Base-by-base conservation (phyloP, 2,888 invertebrate genomes). In the Dione vanillae region DNA sequence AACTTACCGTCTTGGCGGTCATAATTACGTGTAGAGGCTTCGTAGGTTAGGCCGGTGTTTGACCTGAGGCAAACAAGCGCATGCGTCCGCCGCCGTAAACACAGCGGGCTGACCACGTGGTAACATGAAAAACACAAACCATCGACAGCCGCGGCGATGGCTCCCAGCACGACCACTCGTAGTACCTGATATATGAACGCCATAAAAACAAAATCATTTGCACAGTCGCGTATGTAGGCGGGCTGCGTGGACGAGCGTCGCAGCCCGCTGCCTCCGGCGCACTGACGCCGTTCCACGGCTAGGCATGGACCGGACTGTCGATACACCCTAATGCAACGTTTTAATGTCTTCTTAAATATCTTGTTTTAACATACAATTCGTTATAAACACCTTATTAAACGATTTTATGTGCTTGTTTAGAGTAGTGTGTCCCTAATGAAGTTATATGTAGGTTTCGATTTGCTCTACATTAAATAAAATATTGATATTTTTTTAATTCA, bases 131-230 rank as follows among this genome's bases (percentile, higher is more conserved):
- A 80, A 80, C 79, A 77, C 80, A 80, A 84, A 92, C 92, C 92
- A 85, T 87, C 88, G 85, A 86, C 87, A 82, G 90, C 90, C 79
- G 91, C 91, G 85, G 90, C 92, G 88, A 90, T 87, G 87, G 87
- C 92, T 85, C 89, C 92, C 91, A 92, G 84, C 89, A 91, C 88
- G 89, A 94, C 92, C 95, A 95, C 94, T 94, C 94, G 95, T 94
- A 95, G 94, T 94, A 95, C 61, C 51, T 72, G 72, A 70, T 74
- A 95, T 95, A 95, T 95, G 94, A 96, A 94, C 96, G 96, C 96
- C 96, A 96, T 96, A 95, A 94, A 95, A 95, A 94, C 94, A 94
- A 94, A 94, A 94, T 94, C 96, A 95, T 95, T 95, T 95, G 95
- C 94, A 94, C 92, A 86, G 84, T 91, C 90, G 89, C 90, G 88